These are phyloP conservation scores for Sminthopsis crassicaudata DNA, from an alignment of 2,113 vertebrate species.

Conservation along the genomic window DNA sequence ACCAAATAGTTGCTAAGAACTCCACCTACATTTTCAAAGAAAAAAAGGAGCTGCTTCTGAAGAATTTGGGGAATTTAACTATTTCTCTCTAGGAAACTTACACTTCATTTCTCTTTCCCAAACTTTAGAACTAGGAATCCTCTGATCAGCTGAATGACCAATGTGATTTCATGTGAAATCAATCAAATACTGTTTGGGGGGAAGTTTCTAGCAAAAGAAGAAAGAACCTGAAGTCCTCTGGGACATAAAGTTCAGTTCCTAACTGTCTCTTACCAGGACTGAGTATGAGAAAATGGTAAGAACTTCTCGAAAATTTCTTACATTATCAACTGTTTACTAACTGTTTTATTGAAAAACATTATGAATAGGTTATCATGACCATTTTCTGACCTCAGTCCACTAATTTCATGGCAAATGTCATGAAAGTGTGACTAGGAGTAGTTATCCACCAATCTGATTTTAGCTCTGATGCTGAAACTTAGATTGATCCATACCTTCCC, in stretches of 20 bases:
- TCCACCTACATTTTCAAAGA: conserved; percentile 31
- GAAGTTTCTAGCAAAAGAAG: background rate
- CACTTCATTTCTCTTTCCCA: conserved; percentile 27
- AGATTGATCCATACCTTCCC: background rate
- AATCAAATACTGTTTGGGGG: background rate
- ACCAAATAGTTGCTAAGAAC: conserved; percentile 30
- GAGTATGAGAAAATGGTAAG: background rate
- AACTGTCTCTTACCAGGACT: conserved; percentile 44
- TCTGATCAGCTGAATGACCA: background rate
- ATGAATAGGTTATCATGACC: background rate
- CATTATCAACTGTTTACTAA: background rate
- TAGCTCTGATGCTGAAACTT: background rate
- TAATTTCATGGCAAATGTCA: background rate
- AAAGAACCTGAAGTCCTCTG: background rate
- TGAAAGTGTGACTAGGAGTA: background rate
- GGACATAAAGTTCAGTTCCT: conserved; percentile 31
- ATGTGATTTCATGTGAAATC: conserved; percentile 36
- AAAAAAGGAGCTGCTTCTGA: background rate
- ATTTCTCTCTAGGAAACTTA: conserved; percentile 42
- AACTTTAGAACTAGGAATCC: background rate
- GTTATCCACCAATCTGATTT: background rate
- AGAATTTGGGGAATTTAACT: conserved; percentile 39
- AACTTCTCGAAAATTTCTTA: background rate
- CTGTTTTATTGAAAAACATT: background rate
- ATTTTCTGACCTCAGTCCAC: background rate